These are phyloP conservation scores for Bos javanicus DNA, from an alignment of 2,113 vertebrate species.

Conservation along the genomic window DNA sequence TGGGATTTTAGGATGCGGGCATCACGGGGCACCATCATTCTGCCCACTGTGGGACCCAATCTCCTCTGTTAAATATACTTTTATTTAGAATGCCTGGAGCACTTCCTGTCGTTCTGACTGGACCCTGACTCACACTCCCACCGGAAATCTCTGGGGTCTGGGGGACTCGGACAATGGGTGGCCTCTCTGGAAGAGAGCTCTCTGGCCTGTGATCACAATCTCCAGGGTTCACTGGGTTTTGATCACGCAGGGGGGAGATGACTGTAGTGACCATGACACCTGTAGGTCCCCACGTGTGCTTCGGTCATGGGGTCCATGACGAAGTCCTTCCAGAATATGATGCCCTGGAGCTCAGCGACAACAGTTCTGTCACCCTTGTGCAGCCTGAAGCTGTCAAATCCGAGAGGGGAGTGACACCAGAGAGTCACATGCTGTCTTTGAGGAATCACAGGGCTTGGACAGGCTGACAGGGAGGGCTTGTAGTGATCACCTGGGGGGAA, in stretches of 20 bases:
- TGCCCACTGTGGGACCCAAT: accelerated
- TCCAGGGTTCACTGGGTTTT: background rate
- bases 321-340: accelerated
- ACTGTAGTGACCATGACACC: accelerated
- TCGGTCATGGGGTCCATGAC: background rate
- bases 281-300: background rate
- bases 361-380: background rate
- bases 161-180: too few relatives aligned
- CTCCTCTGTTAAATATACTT: accelerated
- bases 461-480: background rate
- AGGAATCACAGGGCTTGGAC: background rate
- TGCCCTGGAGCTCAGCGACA: accelerated
- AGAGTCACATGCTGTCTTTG: background rate
- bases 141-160: background rate
- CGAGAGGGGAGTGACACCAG: accelerated
- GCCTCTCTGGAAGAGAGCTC: background rate
- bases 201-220: conserved; percentile 39
- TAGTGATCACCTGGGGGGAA: background rate
- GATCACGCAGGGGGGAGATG: accelerated
- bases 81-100: background rate
- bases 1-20: accelerated
- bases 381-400: accelerated
- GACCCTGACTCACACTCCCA: background rate
- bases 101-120: accelerated
- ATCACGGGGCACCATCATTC: accelerated